Base-by-base conservation (phyloP, 2,113 vertebrate species). In the Paracanthobrama guichenoti region DNA sequence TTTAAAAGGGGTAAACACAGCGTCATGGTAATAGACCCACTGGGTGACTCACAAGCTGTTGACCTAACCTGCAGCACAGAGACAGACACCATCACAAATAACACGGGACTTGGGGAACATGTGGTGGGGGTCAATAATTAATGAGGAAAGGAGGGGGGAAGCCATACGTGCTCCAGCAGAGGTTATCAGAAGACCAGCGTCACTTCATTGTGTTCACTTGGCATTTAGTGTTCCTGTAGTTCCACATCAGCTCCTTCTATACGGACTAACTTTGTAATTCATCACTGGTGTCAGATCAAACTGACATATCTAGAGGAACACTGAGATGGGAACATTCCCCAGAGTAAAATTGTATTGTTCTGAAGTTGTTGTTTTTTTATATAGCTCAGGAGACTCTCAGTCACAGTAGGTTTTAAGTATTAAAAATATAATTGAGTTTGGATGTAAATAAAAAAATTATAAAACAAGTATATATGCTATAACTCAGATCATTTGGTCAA, bases 71-170 rank as follows among this genome's bases (percentile, higher is more conserved):
- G 76, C 44, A n/a, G 59, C 79, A 66, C 6, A 4, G 44, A 62
- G 42, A 79, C 83, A 75, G 73, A 26, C 55, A 28, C 16, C 78
- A 64, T 59, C 84, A 85, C 53, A 31, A 62, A 79, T 39, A 73
- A 64, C 71, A 74, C 11, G 14, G 82, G 73, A 77, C 10, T 39
- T 42, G 64, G 55, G 59, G 57, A 67, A 28, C 64, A 78, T 78
- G 60, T 82, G 79, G 62, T 59, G 53, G 44, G 55, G 76, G 28
- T 87, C 53, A 87, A 87, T 87, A 82, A 87, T 87, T 77, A 82
- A 87, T 79, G 74, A 79, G 24, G 66, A 66, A 46, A 62, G 73
- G 71, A 80, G 26, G 78, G 35, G 62, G n/a, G 48, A 75, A 66
- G 13, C 60, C 86, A 66, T 71, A 71, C 35, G 60, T 72, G 48